These are phyloP conservation scores for Terebella lapidaria DNA, from an alignment of 2,888 invertebrate genomes.

Conservation along the genomic window DNA sequence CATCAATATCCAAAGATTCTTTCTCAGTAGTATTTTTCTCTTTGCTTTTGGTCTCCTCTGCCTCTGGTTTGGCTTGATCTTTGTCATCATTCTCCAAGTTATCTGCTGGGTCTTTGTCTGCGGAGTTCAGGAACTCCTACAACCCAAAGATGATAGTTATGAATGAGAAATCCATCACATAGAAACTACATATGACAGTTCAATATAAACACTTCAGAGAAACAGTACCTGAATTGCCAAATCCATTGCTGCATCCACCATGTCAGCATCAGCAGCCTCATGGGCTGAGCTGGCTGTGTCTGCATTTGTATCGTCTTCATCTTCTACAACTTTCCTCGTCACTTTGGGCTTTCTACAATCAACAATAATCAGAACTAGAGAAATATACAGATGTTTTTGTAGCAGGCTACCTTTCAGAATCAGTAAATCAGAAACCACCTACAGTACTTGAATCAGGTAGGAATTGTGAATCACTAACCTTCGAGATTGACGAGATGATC, in stretches of 20 bases:
- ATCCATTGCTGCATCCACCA: neutral
- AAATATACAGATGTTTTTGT: too few relatives aligned
- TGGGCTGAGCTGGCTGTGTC: too few relatives aligned
- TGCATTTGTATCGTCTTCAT: neutral
- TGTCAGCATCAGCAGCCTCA: neutral
- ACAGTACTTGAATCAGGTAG: too few relatives aligned
- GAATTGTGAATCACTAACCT: too few relatives aligned
- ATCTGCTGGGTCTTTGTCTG: neutral
- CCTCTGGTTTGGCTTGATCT: neutral
- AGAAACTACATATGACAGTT: neutral
- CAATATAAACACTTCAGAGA: neutral
- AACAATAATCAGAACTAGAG: too few relatives aligned
- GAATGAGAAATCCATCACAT: too few relatives aligned
- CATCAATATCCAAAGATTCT: conserved; percentile 7
- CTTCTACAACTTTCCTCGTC: conserved; percentile 2
- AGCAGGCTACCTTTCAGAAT: too few relatives aligned
- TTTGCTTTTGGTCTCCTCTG: neutral
- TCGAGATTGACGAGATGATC: too few relatives aligned
- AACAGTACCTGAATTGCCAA: neutral
- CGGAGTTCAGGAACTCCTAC: neutral
- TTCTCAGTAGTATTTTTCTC: neutral
- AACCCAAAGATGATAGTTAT: neutral
- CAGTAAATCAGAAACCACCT: too few relatives aligned
- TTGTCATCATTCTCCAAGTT: neutral
- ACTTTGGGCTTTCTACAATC: conserved; percentile 4